phyloP scores from a whole-genome alignment of 2,113 vertebrate species.

The Ammodytes dubius region DNA sequence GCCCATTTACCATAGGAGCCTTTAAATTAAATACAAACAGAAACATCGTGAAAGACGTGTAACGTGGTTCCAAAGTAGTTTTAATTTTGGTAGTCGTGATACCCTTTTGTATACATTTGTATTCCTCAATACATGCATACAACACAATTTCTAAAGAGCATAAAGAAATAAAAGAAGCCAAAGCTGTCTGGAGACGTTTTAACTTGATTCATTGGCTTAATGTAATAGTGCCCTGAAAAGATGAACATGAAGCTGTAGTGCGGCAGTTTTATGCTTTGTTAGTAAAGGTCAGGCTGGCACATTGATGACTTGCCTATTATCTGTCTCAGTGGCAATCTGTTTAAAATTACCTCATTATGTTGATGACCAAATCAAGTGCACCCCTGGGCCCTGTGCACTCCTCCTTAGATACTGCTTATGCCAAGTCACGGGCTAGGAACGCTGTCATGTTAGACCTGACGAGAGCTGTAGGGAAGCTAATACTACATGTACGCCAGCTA shows the following conservation, averaged over 20 bases:
- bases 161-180: slow-evolving; percentile 4
- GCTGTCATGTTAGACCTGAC: slow-evolving; percentile 61
- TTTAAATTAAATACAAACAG: slow-evolving; percentile 10
- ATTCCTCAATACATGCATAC: slow-evolving; percentile 12
- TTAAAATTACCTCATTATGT: slow-evolving; percentile 85
- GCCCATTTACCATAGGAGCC: background rate
- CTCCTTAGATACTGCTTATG: slow-evolving; percentile 80
- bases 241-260: slow-evolving; percentile 43
- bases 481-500: slow-evolving; percentile 62
- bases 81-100: background rate
- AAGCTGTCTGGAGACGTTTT: slow-evolving; percentile 30
- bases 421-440: slow-evolving; percentile 70
- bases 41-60: background rate
- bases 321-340: slow-evolving; percentile 80
- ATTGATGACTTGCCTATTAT: slow-evolving; percentile 82
- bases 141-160: background rate
- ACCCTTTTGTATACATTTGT: background rate
- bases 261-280: slow-evolving; percentile 75
- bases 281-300: slow-evolving; percentile 81
- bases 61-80: background rate
- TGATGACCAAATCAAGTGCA: slow-evolving; percentile 83
- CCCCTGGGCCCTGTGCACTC: slow-evolving; percentile 73
- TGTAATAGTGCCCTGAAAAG: slow-evolving; percentile 33
- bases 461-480: slow-evolving; percentile 55
- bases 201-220: slow-evolving; percentile 30